Conservation (phyloP, 2,113 vertebrate species). For the Puntigrus tetrazona region DNA sequence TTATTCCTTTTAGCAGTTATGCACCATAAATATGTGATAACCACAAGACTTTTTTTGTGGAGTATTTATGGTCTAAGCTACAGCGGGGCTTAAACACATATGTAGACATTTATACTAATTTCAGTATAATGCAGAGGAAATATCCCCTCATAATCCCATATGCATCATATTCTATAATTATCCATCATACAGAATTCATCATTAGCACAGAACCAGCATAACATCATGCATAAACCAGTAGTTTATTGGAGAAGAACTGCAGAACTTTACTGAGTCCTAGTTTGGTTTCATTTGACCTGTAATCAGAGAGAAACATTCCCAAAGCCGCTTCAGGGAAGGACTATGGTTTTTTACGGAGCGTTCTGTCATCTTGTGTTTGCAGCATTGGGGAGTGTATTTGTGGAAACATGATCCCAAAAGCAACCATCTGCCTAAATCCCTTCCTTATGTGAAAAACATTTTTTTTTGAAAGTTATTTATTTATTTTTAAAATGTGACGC, state of each 20-base stretch:
- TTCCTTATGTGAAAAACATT: conserved; percentile 48
- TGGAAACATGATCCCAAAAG: conserved; percentile 47
- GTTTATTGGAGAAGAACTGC: neutral
- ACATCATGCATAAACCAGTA: conserved; percentile 11
- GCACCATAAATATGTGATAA: conserved; percentile 23
- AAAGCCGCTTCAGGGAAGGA: conserved; percentile 42
- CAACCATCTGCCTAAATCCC: conserved; percentile 56
- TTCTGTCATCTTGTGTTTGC: conserved; percentile 32
- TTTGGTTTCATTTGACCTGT: conserved; percentile 40
- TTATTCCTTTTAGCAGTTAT: neutral
- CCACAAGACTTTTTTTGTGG: neutral
- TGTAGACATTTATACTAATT: neutral
- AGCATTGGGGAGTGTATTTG: conserved; percentile 43
- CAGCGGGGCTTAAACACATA: neutral
- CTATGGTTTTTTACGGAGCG: conserved; percentile 19
- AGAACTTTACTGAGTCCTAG: conserved; percentile 22
- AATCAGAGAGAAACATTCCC: conserved; percentile 43
- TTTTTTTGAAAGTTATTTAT: conserved; percentile 51
- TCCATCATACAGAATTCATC: neutral
- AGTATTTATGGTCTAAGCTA: neutral
- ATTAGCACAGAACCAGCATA: neutral
- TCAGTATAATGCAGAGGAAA: too few species aligned
- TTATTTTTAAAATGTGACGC: conserved; percentile 52
- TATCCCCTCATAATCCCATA: conserved; percentile 4
- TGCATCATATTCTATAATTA: conserved; percentile 8